phyloP scores from a whole-genome alignment of 2,113 vertebrate genomes.

The Dromas ardeola region DNA sequence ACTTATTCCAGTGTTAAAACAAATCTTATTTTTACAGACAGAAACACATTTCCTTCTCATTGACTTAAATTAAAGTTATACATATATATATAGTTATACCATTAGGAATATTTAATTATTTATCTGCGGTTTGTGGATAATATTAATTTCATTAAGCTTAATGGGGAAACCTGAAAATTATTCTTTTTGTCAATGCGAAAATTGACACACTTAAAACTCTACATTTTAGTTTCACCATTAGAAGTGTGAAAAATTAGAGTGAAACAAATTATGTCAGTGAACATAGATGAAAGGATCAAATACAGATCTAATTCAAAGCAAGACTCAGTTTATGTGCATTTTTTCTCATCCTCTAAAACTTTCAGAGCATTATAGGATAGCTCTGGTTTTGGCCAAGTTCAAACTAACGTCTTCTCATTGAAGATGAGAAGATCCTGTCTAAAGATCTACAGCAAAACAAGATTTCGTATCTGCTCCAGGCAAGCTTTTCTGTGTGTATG shows the following conservation, averaged over 20 bases:
- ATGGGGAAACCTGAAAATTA: neutral
- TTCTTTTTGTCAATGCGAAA: neutral
- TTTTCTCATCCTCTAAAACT: neutral
- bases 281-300: neutral
- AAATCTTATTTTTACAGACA: neutral
- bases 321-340: neutral
- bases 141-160: neutral
- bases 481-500: neutral
- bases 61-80: neutral
- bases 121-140: neutral
- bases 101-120: neutral
- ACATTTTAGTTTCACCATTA: neutral
- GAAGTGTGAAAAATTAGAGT: neutral
- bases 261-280: neutral
- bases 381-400: neutral
- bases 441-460: neutral
- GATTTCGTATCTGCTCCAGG: neutral
- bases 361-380: neutral
- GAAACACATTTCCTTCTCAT: neutral
- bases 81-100: neutral
- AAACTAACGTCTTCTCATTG: neutral
- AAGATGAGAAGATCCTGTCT: neutral
- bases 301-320: neutral
- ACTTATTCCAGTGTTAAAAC: neutral
- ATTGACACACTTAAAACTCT: neutral